Evolutionary conservation across 2,797 vertebrate genomes (phyloP).

Genomic region (Anguilla marmorata): DNA sequence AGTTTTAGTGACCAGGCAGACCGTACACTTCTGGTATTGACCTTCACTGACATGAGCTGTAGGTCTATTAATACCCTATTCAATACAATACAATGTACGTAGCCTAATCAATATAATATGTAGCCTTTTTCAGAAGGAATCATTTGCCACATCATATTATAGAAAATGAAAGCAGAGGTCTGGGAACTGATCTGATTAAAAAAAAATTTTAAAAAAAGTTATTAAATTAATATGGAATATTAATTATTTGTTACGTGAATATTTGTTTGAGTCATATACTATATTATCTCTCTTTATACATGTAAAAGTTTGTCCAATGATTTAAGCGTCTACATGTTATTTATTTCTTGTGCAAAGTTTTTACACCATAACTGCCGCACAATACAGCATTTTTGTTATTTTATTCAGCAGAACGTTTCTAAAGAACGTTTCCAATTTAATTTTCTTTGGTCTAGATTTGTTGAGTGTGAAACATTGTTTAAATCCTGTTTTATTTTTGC

Average conservation of each 20-base stretch:
- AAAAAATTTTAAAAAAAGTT: too few species aligned
- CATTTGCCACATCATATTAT: background rate
- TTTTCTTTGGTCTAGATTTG: background rate
- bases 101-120: background rate
- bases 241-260: too few species aligned
- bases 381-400: background rate
- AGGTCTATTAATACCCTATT: background rate
- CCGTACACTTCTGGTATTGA: background rate
- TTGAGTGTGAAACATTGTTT: background rate
- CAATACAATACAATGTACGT: background rate
- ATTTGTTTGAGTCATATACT: too few species aligned
- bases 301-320: background rate
- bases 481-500: background rate
- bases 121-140: background rate
- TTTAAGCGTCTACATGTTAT: background rate
- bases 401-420: background rate
- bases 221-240: too few species aligned
- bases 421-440: background rate
- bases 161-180: background rate
- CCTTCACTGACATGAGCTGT: background rate
- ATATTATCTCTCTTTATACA: too few species aligned
- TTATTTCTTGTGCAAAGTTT: background rate
- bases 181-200: too few species aligned
- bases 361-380: background rate
- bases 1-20: background rate